phyloP scores from a whole-genome alignment of 2,888 invertebrate species.

The Tridacna gigas region DNA sequence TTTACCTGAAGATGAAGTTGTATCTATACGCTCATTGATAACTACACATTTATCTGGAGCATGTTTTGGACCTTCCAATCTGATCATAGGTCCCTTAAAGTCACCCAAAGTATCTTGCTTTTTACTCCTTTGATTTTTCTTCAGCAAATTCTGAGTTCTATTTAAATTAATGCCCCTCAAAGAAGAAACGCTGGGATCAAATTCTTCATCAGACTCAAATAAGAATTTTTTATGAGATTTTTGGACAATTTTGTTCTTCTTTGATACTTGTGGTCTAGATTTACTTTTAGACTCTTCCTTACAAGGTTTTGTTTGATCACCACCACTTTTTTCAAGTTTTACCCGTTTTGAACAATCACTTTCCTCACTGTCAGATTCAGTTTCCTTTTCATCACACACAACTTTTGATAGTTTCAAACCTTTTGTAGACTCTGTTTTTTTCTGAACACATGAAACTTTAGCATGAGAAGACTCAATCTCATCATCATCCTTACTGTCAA shows the following conservation, averaged over 20 bases:
- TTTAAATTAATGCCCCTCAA: constrained; percentile 74
- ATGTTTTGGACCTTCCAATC: constrained; percentile 71
- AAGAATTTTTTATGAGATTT: constrained; percentile 14
- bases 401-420: neutral
- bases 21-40: constrained; percentile 75
- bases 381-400: constrained; percentile 11
- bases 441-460: constrained; percentile 3
- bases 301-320: neutral
- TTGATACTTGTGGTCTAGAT: neutral
- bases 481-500: constrained; percentile 42
- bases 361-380: neutral
- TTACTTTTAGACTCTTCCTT: neutral
- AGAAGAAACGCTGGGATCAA: constrained; percentile 61
- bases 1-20: constrained; percentile 61
- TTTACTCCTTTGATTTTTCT: constrained; percentile 67
- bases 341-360: neutral
- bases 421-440: neutral
- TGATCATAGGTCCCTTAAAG: constrained; percentile 76
- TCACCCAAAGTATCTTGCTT: constrained; percentile 48
- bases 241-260: constrained; percentile 5
- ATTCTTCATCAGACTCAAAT: constrained; percentile 60
- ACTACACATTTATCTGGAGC: constrained; percentile 75
- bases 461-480: neutral
- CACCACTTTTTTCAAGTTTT: neutral
- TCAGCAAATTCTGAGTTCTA: constrained; percentile 71